Evolutionary conservation across 2,797 vertebrate species (phyloP).

Genomic region (Sebastes paucispinis): DNA sequence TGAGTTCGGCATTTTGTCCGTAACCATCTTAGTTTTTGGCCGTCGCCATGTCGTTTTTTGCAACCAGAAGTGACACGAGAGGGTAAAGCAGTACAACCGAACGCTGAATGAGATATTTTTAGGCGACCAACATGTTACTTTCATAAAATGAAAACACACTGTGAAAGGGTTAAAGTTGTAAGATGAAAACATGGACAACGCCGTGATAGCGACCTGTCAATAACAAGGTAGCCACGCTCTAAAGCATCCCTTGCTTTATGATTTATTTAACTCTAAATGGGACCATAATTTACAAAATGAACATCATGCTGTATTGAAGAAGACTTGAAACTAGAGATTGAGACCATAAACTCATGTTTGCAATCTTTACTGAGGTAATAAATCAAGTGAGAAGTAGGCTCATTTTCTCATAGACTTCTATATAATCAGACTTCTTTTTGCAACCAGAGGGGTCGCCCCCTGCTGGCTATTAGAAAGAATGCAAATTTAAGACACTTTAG

Average conservation of each 20-base stretch:
- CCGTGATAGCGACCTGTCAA: fast-evolving
- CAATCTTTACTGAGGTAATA: too few relatives aligned
- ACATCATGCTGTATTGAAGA: too few relatives aligned
- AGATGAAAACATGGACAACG: neutral
- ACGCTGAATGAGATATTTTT: neutral
- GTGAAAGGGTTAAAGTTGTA: neutral
- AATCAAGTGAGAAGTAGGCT: too few relatives aligned
- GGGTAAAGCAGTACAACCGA: neutral
- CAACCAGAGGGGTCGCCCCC: too few relatives aligned
- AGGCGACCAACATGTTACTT: neutral
- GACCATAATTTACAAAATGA: too few relatives aligned
- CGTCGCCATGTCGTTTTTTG: neutral
- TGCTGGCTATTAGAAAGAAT: too few relatives aligned
- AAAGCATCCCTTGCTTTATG: neutral
- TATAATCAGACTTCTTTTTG: too few relatives aligned
- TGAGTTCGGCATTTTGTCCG: neutral
- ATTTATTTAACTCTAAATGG: neutral
- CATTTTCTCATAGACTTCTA: too few relatives aligned
- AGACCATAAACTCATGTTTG: too few relatives aligned
- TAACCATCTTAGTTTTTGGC: neutral
- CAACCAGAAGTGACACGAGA: neutral
- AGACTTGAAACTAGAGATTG: too few relatives aligned
- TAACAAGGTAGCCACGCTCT: neutral
- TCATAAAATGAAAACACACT: neutral
- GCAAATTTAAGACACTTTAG: too few relatives aligned